Conservation (phyloP, 2,797 vertebrate species). For the Rhincodon typus region DNA sequence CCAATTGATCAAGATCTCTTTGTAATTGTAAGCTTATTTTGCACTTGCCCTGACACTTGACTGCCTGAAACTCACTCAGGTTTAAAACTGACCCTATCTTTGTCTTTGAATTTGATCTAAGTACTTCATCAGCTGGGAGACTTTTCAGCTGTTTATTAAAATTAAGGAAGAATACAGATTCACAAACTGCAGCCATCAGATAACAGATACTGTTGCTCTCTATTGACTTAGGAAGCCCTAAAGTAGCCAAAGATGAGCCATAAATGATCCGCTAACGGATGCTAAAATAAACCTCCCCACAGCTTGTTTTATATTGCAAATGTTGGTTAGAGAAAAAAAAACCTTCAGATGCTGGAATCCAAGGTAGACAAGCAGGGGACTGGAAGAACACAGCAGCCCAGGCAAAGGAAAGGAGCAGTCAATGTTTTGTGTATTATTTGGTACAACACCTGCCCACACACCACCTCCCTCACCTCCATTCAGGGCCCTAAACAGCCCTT, state of each 20-base stretch:
- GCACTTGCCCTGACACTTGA: neutral
- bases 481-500: too few species aligned
- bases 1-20: too few species aligned
- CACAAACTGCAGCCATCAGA: neutral
- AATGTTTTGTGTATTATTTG: too few species aligned
- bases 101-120: neutral
- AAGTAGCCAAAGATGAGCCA: neutral
- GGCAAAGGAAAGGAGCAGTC: too few species aligned
- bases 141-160: neutral
- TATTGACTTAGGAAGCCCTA: neutral
- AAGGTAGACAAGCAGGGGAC: too few species aligned
- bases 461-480: too few species aligned
- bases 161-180: neutral
- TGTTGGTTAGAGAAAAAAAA: too few species aligned
- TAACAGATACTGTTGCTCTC: neutral
- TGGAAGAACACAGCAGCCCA: too few species aligned
- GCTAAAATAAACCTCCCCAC: neutral
- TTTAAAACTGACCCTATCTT: neutral
- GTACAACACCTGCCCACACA: too few species aligned
- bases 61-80: neutral
- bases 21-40: neutral
- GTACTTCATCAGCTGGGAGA: neutral
- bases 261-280: neutral
- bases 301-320: neutral
- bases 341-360: too few species aligned